A percentile compares a stretch with the other conserved stretches of the same genome.
Conservation (phyloP, 1,140 invertebrate species). For the Drosophila seguyi region DNA sequence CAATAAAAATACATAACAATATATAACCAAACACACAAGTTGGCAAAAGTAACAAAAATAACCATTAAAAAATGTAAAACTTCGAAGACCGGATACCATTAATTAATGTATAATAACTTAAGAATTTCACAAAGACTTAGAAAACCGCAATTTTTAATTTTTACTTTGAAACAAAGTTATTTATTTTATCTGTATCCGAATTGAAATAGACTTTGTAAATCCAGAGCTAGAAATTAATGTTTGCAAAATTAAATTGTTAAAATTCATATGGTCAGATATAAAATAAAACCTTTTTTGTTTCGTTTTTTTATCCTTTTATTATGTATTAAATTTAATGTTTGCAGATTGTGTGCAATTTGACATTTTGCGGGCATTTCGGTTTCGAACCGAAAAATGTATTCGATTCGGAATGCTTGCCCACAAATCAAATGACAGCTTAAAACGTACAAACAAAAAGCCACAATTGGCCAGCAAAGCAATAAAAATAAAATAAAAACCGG, state of each 20-base stretch:
- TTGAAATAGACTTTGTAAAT: not conserved
- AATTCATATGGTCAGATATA: conserved; percentile 11
- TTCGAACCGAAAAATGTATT: conserved; percentile 52
- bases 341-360: conserved; percentile 63
- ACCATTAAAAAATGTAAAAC: fast-evolving
- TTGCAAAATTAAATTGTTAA: conserved; percentile 42
- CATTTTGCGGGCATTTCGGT: conserved; percentile 63
- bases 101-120: too few relatives aligned
- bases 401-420: conserved; percentile 39
- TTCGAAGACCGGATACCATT: not conserved
- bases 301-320: conserved; percentile 19
- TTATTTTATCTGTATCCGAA: not conserved
- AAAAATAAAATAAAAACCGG: conserved; percentile 43
- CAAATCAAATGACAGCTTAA: conserved; percentile 66
- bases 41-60: conserved; percentile 14
- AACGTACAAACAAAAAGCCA: conserved; percentile 40
- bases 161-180: not conserved
- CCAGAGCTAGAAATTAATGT: not conserved
- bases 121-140: fast-evolving
- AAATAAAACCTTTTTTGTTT: conserved; percentile 1
- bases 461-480: conserved; percentile 43
- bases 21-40: conserved; percentile 20
- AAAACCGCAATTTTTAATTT: too few relatives aligned
- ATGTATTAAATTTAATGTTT: conserved; percentile 37
- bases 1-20: conserved; percentile 14